These are phyloP conservation scores for Zoroaster sp. DNA, from an alignment of 53 echinoderm and acorn worm genomes.

Conservation along the genomic window DNA sequence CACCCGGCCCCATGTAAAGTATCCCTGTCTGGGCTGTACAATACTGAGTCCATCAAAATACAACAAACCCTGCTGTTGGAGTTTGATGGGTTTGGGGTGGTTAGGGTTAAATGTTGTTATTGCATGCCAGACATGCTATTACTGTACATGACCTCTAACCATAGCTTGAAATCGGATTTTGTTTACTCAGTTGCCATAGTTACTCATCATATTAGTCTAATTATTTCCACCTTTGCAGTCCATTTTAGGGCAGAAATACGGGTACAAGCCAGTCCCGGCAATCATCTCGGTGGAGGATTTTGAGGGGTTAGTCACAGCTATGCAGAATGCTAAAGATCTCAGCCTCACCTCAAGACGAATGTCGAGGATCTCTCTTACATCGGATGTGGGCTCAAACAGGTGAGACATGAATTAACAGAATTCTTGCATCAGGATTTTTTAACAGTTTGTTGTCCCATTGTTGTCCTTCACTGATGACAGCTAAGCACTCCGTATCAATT, in stretches of 20 bases:
- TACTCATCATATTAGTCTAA: not conserved
- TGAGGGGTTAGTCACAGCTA: slow-evolving; percentile 26
- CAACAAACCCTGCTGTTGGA: too few relatives aligned
- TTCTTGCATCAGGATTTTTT: too few relatives aligned
- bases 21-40: too few relatives aligned
- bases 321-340: slow-evolving; percentile 68
- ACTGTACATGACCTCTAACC: not conserved
- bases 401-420: not conserved
- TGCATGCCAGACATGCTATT: too few relatives aligned
- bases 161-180: not conserved
- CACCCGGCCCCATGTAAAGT: too few relatives aligned
- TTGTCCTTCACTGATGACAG: too few relatives aligned
- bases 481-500: too few relatives aligned
- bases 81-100: too few relatives aligned
- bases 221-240: slow-evolving; percentile 26
- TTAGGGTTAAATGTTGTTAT: too few relatives aligned
- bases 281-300: slow-evolving; percentile 70
- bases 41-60: too few relatives aligned
- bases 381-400: slow-evolving; percentile 10
- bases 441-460: too few relatives aligned
- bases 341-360: slow-evolving; percentile 37
- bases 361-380: slow-evolving; percentile 22
- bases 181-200: not conserved
- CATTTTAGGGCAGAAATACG: slow-evolving; percentile 79
- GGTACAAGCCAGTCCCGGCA: slow-evolving; percentile 63